Evolutionary conservation across 2,888 invertebrate genomes (phyloP).

Genomic region (Nebria salina): DNA sequence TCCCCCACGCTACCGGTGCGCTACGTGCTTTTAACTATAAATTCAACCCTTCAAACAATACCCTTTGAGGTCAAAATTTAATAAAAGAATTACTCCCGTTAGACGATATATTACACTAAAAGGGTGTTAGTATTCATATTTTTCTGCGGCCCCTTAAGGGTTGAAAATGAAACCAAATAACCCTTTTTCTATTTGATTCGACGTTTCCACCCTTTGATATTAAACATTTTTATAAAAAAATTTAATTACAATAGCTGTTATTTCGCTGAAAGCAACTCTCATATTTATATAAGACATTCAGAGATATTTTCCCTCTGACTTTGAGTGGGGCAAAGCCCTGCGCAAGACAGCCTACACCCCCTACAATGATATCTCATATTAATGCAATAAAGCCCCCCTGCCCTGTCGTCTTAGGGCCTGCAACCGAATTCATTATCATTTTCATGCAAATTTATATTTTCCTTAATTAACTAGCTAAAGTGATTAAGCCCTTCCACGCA

Average conservation of each 20-base stretch:
- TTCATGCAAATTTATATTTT: conserved; percentile 45
- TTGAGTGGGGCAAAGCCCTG: conserved; percentile 5
- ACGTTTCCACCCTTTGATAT: neutral
- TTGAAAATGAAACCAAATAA: neutral
- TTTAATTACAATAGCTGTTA: neutral
- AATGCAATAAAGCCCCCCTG: conserved; percentile 16
- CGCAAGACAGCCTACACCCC: conserved; percentile 21
- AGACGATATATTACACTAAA: neutral
- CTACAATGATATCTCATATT: conserved; percentile 28
- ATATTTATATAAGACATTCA: no score
- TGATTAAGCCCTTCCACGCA: conserved; percentile 17
- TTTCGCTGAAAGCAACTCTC: no score
- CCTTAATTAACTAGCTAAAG: conserved; percentile 35
- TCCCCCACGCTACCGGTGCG: no score
- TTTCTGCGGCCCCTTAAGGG: neutral
- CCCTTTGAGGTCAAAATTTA: neutral
- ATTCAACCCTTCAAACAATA: neutral
- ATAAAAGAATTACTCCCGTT: neutral
- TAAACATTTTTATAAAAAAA: neutral
- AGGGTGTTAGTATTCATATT: neutral
- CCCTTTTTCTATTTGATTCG: neutral
- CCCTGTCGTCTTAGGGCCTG: neutral
- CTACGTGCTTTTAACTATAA: neutral
- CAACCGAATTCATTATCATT: conserved; percentile 38
- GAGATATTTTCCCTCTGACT: no score